Evolutionary conservation across 2,113 vertebrate genomes (phyloP).

Genomic region (Poeciliopsis turrubarensis): DNA sequence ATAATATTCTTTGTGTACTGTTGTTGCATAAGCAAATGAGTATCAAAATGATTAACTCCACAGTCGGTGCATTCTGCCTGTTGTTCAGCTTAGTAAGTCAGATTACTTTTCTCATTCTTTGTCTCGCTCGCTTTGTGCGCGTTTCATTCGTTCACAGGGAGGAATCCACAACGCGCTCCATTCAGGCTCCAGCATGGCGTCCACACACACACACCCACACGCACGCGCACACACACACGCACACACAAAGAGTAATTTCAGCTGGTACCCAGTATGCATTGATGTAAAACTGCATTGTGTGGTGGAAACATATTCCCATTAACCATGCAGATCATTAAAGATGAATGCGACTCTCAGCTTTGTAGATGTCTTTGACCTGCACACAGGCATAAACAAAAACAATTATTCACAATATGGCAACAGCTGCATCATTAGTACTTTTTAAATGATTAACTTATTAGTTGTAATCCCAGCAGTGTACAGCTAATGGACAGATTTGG

Average conservation of each 20-base stretch:
- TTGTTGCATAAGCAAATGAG: conserved; percentile 66
- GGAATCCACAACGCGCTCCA: conserved; percentile 38
- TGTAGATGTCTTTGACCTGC: not conserved
- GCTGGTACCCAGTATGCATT: not conserved
- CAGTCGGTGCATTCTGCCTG: conserved; percentile 45
- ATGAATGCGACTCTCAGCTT: not conserved
- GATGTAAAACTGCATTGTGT: conserved; percentile 10
- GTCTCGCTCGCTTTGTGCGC: conserved; percentile 22
- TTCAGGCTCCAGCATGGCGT: conserved; percentile 10
- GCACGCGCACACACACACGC: too few species aligned
- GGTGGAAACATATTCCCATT: not conserved
- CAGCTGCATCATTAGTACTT: too few species aligned
- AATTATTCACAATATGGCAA: too few species aligned
- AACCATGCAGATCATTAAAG: not conserved
- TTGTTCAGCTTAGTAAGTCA: conserved; percentile 63
- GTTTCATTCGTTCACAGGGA: conserved; percentile 45
- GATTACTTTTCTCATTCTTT: conserved; percentile 5
- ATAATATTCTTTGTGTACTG: conserved; percentile 46
- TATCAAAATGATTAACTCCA: conserved; percentile 63
- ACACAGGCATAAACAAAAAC: too few species aligned
- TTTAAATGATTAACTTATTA: too few species aligned
- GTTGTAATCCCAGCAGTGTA: too few species aligned
- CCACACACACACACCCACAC: too few species aligned
- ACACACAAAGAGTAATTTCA: not conserved
- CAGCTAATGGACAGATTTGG: too few species aligned